These are phyloP conservation scores for Enteromius treurensis DNA, from an alignment of 2,797 vertebrate species.

Conservation along the genomic window DNA sequence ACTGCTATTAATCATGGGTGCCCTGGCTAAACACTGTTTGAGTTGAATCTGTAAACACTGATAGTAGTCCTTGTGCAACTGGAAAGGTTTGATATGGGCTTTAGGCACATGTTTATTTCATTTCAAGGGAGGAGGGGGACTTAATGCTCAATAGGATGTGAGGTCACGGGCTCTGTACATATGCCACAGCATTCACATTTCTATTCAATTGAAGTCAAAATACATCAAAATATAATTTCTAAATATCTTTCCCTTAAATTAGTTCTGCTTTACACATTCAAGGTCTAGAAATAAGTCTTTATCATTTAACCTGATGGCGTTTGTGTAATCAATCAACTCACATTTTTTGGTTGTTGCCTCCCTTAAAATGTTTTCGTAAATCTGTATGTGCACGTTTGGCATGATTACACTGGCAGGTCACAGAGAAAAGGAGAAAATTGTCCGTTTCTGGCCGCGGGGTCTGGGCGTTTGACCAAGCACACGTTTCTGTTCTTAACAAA, in stretches of 20 bases:
- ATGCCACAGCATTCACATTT: conserved; percentile 38
- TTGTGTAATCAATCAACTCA: neutral
- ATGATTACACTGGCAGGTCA: neutral
- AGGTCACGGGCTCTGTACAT: conserved; percentile 44
- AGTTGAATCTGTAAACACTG: conserved; percentile 79
- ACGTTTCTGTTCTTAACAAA: neutral
- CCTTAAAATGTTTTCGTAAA: neutral
- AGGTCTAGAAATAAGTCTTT: neutral
- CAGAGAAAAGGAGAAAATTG: neutral
- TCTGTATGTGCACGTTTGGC: neutral
- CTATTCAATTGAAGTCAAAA: neutral
- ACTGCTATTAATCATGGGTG: conserved; percentile 80
- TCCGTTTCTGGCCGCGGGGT: neutral
- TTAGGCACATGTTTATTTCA: conserved; percentile 73
- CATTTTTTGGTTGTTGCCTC: neutral
- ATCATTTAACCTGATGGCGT: neutral
- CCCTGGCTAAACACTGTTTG: conserved; percentile 76
- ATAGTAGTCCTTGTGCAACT: conserved; percentile 72
- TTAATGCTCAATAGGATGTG: conserved; percentile 38
- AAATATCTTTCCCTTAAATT: neutral
- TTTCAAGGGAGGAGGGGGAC: conserved; percentile 46
- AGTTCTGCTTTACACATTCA: neutral
- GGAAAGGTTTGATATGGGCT: conserved; percentile 83
- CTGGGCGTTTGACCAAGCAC: neutral
- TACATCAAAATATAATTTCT: conserved; percentile 1